These are phyloP conservation scores for Labeo rohita DNA, from an alignment of 2,113 vertebrate species.

Conservation along the genomic window DNA sequence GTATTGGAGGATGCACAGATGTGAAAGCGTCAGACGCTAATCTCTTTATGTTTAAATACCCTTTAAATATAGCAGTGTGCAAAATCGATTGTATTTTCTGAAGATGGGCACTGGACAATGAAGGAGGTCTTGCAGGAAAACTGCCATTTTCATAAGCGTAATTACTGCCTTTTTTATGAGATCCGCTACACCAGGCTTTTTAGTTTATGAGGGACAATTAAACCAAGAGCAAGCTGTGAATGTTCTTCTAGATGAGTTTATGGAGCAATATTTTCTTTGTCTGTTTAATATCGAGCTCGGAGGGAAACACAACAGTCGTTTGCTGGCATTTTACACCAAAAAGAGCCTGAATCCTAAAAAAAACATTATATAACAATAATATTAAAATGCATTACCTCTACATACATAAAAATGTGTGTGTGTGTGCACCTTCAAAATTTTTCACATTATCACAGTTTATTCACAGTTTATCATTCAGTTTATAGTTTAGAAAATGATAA, in stretches of 20 bases:
- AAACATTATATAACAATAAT: background rate
- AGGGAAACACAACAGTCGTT: background rate
- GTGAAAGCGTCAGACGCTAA: constrained; percentile 9
- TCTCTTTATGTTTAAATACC: constrained; percentile 37
- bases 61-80: constrained; percentile 34
- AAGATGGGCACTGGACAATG: constrained; percentile 9
- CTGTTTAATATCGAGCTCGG: background rate
- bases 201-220: constrained; percentile 23
- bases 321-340: background rate
- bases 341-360: background rate
- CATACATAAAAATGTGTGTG: background rate
- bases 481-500: too few relatives aligned
- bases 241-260: constrained; percentile 1
- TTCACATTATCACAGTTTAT: too few relatives aligned
- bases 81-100: constrained; percentile 10
- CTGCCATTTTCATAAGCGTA: background rate
- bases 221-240: constrained; percentile 21
- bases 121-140: constrained; percentile 2
- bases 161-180: constrained; percentile 23
- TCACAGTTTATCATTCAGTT: too few relatives aligned
- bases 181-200: background rate
- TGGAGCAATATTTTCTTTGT: constrained; percentile 26
- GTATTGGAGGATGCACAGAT: constrained; percentile 6
- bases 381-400: background rate
- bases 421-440: too few relatives aligned